phyloP scores from a whole-genome alignment of 2,113 vertebrate genomes.

The Camelus dromedarius region DNA sequence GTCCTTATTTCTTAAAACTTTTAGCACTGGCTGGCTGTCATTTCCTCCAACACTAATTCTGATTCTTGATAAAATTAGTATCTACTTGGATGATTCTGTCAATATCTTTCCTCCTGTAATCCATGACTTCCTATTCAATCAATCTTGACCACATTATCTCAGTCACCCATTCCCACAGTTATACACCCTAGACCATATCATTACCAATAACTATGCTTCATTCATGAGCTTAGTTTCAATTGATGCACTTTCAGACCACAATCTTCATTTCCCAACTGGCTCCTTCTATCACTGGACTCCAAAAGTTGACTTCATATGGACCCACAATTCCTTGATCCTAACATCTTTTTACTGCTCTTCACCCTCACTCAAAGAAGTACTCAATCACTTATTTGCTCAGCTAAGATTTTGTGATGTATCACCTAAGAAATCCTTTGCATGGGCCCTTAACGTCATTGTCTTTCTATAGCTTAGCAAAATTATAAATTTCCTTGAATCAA shows the following conservation, averaged over 20 bases:
- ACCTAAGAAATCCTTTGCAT: neutral
- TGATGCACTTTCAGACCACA: neutral
- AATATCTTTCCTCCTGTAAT: neutral
- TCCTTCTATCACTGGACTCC: neutral
- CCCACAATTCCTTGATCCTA: neutral
- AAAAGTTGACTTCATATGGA: neutral
- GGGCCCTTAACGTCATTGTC: neutral
- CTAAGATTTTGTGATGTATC: neutral
- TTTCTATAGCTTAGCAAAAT: conserved; percentile 20
- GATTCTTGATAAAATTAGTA: neutral
- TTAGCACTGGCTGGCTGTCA: neutral
- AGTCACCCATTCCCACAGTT: neutral
- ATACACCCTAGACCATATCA: neutral
- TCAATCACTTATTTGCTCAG: neutral
- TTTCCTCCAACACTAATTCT: neutral
- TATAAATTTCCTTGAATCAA: neutral
- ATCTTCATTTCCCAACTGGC: neutral
- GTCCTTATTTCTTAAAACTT: neutral
- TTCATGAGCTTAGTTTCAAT: neutral
- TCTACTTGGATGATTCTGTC: neutral
- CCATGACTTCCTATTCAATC: neutral
- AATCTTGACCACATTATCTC: conserved; percentile 11
- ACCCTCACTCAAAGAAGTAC: neutral
- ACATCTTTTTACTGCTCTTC: neutral
- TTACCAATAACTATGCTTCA: neutral